Base-by-base conservation (phyloP, 2,888 invertebrate species). In the Pherbina coryleti region DNA sequence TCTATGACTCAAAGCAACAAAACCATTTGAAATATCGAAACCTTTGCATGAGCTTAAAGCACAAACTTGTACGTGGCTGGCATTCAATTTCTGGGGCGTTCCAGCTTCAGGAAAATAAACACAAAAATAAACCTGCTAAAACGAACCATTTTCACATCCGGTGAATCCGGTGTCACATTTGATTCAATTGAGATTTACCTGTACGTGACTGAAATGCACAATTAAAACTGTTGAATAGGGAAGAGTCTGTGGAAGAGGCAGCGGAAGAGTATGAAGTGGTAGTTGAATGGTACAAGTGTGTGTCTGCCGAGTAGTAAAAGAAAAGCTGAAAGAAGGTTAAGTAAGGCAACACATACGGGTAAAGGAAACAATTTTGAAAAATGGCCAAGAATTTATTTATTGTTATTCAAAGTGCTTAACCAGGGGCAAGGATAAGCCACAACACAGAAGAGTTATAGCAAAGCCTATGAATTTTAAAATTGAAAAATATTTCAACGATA, bases 121-220 rank as follows among this genome's bases (percentile, higher is more conserved):
- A 44, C 44, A 44, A 44, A 44, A 44, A 44, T 44, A 37, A 25
- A 44, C 34, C 60, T 44, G 44, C 25, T 60, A 44, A 77, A 70
- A 60, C 53, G 78, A 57, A 84, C 84, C 84, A 84, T 85, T 85
- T 85, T 85, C 83, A 85, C 85, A 86, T 86, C 85, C 85, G 86
- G 85, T 85, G 85, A 85, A 86, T 86, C 85, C 85, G 86, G 85
- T 85, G 85, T 86, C 86, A 86, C 86, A 86, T 86, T 85, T 83
- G 85, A 86, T 86, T 86, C 85, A 86, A 86, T 86, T 86, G 85
- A 86, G 85, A 86, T 86, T 86, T 86, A 85, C 85, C 84, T 85
- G 85, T 82, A 86, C 85, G 85, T 86, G 85, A 86, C 85, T 85
- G 84, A 86, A 86, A 86, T 86, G 83, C 85, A 84, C 83, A 86